Conservation (phyloP, 2,113 vertebrate genomes). For the Oryctolagus cuniculus region mOryCun1.1 NC_091434.1:76885501-76886000, state of each 20-base stretch:
- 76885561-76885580: slow-evolving; percentile 82
- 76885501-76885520: slow-evolving; percentile 65
- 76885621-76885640: slow-evolving; percentile 75
- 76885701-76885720: slow-evolving; percentile 27
- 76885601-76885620: slow-evolving; percentile 80
- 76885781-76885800: slow-evolving; percentile 54
- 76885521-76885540: slow-evolving; percentile 71
- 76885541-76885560: slow-evolving; percentile 77
- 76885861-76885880: slow-evolving; percentile 29
- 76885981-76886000: slow-evolving; percentile 66
- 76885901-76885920: slow-evolving; percentile 56
- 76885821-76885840: background rate
- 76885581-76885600: slow-evolving; percentile 82
- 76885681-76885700: slow-evolving; percentile 43
- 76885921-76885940: slow-evolving; percentile 18
- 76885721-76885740: slow-evolving; percentile 49
- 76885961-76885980: slow-evolving; percentile 12
- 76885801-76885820: slow-evolving; percentile 18
- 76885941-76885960: slow-evolving; percentile 17
- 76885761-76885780: slow-evolving; percentile 50
- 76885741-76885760: slow-evolving; percentile 26
- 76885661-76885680: slow-evolving; percentile 51
- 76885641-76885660: slow-evolving; percentile 69
- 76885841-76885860: too few relatives aligned
- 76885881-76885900: slow-evolving; percentile 25